Conservation (phyloP, 53 echinoderm and acorn worm genomes). For the Holothuria scabra region DNA sequence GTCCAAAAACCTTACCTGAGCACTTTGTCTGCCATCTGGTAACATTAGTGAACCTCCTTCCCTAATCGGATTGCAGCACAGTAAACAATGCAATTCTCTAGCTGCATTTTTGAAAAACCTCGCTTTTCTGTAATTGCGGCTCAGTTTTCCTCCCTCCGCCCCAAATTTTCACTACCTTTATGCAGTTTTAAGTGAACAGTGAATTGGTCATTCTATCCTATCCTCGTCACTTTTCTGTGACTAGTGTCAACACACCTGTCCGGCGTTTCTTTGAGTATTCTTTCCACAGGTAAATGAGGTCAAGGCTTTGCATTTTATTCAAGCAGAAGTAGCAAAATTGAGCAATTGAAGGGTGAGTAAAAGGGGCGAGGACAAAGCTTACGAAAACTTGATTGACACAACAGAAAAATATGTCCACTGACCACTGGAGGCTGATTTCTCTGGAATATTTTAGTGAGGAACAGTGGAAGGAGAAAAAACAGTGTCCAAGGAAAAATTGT, state of each 20-base stretch:
- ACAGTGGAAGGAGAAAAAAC: too few relatives aligned
- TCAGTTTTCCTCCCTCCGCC: neutral
- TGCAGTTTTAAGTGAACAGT: conserved; percentile 18
- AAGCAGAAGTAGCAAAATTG: neutral
- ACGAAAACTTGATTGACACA: conserved; percentile 17
- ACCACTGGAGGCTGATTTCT: too few relatives aligned
- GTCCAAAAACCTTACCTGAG: too few relatives aligned
- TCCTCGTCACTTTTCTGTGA: conserved; percentile 19
- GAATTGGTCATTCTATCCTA: conserved; percentile 22
- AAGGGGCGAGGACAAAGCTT: neutral
- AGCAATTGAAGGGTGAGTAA: conserved; percentile 24
- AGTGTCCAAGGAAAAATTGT: too few relatives aligned
- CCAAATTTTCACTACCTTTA: conserved; percentile 15
- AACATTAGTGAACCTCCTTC: too few relatives aligned
- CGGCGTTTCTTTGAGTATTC: conserved; percentile 20
- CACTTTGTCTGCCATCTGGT: too few relatives aligned
- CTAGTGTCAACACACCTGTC: conserved; percentile 34
- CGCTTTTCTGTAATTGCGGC: too few relatives aligned
- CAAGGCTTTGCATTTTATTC: conserved; percentile 21
- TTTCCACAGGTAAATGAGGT: conserved; percentile 32
- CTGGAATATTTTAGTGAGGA: too few relatives aligned
- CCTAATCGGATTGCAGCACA: too few relatives aligned
- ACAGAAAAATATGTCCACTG: neutral
- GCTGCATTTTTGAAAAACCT: too few relatives aligned
- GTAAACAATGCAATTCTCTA: too few relatives aligned